Base-by-base conservation (phyloP, 1,140 invertebrate genomes). In the Drosophila orena region DNA sequence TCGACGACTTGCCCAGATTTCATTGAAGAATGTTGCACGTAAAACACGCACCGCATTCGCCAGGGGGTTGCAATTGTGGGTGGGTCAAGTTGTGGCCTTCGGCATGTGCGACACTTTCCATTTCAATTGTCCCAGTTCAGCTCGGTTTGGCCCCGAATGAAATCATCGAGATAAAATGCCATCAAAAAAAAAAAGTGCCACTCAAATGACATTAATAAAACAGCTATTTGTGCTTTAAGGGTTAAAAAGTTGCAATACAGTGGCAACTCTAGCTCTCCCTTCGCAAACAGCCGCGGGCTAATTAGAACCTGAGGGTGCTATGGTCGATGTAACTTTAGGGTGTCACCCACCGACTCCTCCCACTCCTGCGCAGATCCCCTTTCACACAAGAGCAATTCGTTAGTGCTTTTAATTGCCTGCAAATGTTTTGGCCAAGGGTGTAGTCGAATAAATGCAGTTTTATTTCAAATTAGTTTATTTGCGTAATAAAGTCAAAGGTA, bases 301-400 rank as follows among this genome's bases (percentile, higher is more conserved):
- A 88, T 86, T 84, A 76, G 57, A 61, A 76, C 54, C 64, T 69
- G 54, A 81, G 81, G 81, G 81, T 86, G 81, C 77, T 53, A 46
- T 46, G 54, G 64, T 69, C 47, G 53, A 43, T 27, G 42, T 50
- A 27, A 52, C 53, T 65, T 72, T 53, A 22, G 69, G 70, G 49
- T 49, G 56, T 35, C 56, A 35, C 56, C 7, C 56, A 35, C 56
- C 7, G 35, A 35, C 61, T 37, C 17, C 15, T 14, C 43, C 22
- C 34, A 43, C 54, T 62, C 27, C 54, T 17, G 24, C 40, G 35
- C 43, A 69, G 34, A 35, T 27, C 47, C 38, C 37, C 20, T 22
- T 20, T 50, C 34, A 40, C 20, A 65, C 64, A 22, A 69, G 30
- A 44, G 66, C 65, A 77, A 76, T 77, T 76, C 65, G 70, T 66